phyloP scores from a whole-genome alignment of 2,888 invertebrate genomes.

The Tetheella fluctuosa region DNA sequence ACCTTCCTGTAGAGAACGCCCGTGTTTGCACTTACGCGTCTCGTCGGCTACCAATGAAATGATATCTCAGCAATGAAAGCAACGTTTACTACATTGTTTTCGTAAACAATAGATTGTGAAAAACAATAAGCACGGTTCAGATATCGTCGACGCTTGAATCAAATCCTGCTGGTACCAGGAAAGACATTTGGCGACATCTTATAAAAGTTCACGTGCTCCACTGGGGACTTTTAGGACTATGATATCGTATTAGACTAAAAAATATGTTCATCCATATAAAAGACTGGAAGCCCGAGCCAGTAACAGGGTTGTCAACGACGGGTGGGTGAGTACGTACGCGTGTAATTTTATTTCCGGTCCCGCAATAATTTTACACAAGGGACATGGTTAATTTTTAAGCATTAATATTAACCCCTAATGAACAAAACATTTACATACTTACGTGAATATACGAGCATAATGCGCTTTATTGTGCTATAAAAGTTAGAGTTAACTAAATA shows the following conservation, averaged over 20 bases:
- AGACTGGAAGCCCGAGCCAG: slow-evolving; percentile 38
- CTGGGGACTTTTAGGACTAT: slow-evolving; percentile 17
- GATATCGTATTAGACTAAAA: slow-evolving; percentile 22
- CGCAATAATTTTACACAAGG: slow-evolving; percentile 42
- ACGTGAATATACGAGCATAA: background rate
- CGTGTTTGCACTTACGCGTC: slow-evolving; percentile 60
- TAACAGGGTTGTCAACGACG: slow-evolving; percentile 49
- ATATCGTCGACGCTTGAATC: slow-evolving; percentile 48
- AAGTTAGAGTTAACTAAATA: no score
- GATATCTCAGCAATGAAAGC: slow-evolving; percentile 51
- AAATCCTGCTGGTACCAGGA: slow-evolving; percentile 35
- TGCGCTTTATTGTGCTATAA: no score
- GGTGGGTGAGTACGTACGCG: slow-evolving; percentile 40
- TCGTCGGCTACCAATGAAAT: slow-evolving; percentile 41
- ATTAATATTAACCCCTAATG: slow-evolving; percentile 33
- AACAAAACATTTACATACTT: slow-evolving; percentile 21
- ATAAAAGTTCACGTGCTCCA: background rate
- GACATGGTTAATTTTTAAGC: slow-evolving; percentile 47
- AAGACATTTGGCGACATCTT: slow-evolving; percentile 12
- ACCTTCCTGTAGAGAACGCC: slow-evolving; percentile 61
- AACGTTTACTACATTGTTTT: slow-evolving; percentile 55
- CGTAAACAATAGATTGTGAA: slow-evolving; percentile 47
- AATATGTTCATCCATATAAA: slow-evolving; percentile 1
- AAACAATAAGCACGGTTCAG: slow-evolving; percentile 50
- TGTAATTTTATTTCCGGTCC: slow-evolving; percentile 51